Conservation (phyloP, 2,113 vertebrate species). For the Upupa epops region DNA sequence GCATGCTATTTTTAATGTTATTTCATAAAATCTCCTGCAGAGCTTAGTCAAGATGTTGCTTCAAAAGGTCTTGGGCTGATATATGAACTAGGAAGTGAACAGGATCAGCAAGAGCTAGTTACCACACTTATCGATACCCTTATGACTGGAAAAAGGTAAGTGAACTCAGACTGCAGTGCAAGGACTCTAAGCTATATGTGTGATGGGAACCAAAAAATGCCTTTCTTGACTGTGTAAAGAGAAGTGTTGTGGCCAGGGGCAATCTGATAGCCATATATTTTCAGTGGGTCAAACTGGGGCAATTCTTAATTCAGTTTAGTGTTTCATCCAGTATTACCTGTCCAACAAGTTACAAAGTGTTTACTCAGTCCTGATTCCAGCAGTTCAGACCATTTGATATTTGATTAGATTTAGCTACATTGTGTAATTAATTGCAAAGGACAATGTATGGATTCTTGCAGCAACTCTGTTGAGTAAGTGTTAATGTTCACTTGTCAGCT, state of each 20-base stretch:
- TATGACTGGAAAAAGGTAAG: slow-evolving; percentile 97
- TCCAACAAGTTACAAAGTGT: background rate
- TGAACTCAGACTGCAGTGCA: background rate
- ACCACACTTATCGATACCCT: slow-evolving; percentile 94
- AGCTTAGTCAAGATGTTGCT: slow-evolving; percentile 95
- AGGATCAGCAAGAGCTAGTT: slow-evolving; percentile 93
- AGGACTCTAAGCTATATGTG: background rate
- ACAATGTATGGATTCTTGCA: background rate
- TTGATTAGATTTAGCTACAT: background rate
- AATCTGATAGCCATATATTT: background rate
- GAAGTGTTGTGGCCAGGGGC: background rate
- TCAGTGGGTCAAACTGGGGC: background rate
- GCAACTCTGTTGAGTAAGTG: background rate
- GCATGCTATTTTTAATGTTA: slow-evolving; percentile 1
- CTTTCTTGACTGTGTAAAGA: background rate
- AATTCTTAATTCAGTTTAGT: background rate
- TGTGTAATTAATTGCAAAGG: background rate
- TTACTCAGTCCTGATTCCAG: background rate
- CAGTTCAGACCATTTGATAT: background rate
- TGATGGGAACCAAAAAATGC: background rate
- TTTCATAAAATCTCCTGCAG: slow-evolving; percentile 72
- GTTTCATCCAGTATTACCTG: background rate
- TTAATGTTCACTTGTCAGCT: background rate
- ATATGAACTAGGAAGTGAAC: slow-evolving; percentile 93
- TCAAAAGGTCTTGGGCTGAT: slow-evolving; percentile 97